Base-by-base conservation (phyloP, 2,888 invertebrate species). In the Ariolimax columbianus region DNA sequence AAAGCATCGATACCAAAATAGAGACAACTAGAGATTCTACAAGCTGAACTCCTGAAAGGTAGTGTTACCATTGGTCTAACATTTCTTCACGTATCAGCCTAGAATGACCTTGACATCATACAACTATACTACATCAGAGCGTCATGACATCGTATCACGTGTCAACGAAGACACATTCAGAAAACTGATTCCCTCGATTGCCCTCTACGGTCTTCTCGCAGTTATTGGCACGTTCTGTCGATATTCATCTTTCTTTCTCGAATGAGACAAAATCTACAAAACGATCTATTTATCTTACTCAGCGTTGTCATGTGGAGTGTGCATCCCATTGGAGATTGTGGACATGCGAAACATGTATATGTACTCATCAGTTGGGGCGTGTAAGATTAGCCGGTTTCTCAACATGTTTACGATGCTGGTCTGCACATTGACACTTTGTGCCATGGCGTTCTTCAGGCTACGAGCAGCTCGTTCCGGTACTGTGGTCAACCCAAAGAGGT, bases 231-330 rank as follows among this genome's bases (percentile, higher is more conserved):
- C 68, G 36, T 68, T 30, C 26, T 83, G 0, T 77, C 83, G 33
- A 75, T 83, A 17, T 68, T 55, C 38, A 51, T 83, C 47, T 83
- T 83, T 77, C 7, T 47, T 33, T 14, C 68, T 40, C 77, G 68
- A 14, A 83, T 83, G 83, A 43, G 14, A 23, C 40, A 38, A 19
- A 77, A 77, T 33, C 43, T 77, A 40, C 77, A 77, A 70, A 83
- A 83, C 51, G 43, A 77, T 40, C 51, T 83, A 0, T 83, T 83
- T 51, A 68, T 83, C 38, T 38, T 77, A 6, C 66, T 83, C 26
- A 43, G 83, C 77, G 36, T 38, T 2, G 51, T 51, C 47, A 77
- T 83, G 83, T 40, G 83, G 68, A 3, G 51, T 83, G 33, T 83
- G 83, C 40, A 36, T 83, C 0, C 77, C 83, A 3, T 23, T 55